Percentiles rank a stretch among this genome's conserved stretches.
Evolutionary conservation across 2,113 vertebrate genomes (phyloP).

Genomic region (Rhinogobius similis): DNA sequence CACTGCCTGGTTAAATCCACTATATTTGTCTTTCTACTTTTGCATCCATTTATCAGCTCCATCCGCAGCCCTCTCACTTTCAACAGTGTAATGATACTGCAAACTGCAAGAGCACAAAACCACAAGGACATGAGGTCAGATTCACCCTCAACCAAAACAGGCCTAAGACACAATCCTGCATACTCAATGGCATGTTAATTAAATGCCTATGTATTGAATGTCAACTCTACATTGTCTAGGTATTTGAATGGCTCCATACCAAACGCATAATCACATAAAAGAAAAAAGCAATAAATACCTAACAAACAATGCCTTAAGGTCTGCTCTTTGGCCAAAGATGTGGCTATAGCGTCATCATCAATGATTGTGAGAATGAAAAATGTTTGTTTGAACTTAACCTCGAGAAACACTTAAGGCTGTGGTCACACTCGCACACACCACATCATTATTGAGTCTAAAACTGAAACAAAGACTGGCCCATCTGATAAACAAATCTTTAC

Average conservation of each 20-base stretch:
- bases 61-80: constrained; percentile 17
- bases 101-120: constrained; percentile 50
- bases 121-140: constrained; percentile 51
- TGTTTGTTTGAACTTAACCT: too few species aligned
- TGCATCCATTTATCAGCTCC: constrained; percentile 22
- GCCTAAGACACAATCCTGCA: neutral
- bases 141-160: constrained; percentile 58
- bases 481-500: too few species aligned
- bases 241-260: too few species aligned
- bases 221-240: too few species aligned
- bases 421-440: too few species aligned
- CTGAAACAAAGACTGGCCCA: too few species aligned
- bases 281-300: too few species aligned
- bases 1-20: neutral
- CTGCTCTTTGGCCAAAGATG: neutral
- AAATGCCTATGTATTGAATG: too few species aligned
- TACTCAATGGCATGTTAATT: neutral
- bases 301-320: too few species aligned
- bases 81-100: constrained; percentile 55
- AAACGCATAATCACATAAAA: too few species aligned
- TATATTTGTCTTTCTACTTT: neutral
- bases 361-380: neutral
- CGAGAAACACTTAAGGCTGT: too few species aligned
- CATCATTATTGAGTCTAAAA: too few species aligned
- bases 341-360: neutral